A percentile compares a stretch with the other conserved stretches of the same genome.
phyloP scores from a whole-genome alignment of 2,797 vertebrate genomes.

The Poecilia picta region DNA sequence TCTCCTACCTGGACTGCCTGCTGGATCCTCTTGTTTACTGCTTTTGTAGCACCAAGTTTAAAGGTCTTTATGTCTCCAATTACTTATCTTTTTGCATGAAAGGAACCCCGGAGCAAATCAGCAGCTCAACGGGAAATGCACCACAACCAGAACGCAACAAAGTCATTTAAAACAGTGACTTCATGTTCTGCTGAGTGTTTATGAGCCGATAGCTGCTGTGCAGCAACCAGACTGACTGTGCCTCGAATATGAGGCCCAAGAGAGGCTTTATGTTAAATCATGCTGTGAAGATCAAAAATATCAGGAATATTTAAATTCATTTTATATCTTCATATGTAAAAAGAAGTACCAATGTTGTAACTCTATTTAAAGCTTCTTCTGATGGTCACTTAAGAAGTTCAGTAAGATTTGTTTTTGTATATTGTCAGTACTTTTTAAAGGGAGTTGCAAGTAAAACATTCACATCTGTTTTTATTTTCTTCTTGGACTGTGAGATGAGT shows the following conservation, averaged over 20 bases:
- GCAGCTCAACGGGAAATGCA: slow-evolving; percentile 27
- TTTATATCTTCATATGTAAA: background rate
- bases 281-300: background rate
- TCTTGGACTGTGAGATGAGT: slow-evolving; percentile 3
- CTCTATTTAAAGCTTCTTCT: background rate
- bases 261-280: background rate
- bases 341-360: background rate
- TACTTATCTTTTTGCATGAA: slow-evolving; percentile 70
- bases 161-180: slow-evolving; percentile 15
- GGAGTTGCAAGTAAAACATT: slow-evolving; percentile 26
- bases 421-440: background rate
- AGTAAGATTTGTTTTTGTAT: background rate
- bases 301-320: slow-evolving; percentile 5
- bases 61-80: slow-evolving; percentile 68
- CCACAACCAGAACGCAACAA: background rate
- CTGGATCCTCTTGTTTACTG: slow-evolving; percentile 82
- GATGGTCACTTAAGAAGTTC: background rate
- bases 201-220: background rate
- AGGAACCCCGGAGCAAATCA: fast-evolving
- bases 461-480: slow-evolving; percentile 49
- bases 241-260: background rate
- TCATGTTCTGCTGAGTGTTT: background rate
- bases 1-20: slow-evolving; percentile 81
- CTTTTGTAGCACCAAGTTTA: slow-evolving; percentile 82
- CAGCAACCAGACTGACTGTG: background rate